These are phyloP conservation scores for Aphelocoma californica DNA, from an alignment of 2,797 vertebrate genomes.

Conservation along the genomic window DNA sequence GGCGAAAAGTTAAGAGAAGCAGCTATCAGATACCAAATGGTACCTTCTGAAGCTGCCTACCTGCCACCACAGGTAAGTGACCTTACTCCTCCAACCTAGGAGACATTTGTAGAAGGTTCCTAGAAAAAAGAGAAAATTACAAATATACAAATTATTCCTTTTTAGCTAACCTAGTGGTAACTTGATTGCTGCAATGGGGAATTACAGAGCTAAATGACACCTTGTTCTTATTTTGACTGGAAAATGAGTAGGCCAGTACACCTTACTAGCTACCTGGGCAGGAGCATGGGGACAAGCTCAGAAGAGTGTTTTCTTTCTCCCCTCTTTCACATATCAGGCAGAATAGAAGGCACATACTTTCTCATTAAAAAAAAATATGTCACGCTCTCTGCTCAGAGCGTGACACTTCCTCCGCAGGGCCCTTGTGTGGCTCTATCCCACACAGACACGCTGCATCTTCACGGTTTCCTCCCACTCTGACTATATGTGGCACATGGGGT, in stretches of 20 bases:
- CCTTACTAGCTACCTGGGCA: not conserved
- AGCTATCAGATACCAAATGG: not conserved
- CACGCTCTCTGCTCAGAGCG: not conserved
- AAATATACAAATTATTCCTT: not conserved
- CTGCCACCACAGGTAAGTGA: not conserved
- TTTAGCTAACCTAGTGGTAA: not conserved
- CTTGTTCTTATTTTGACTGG: not conserved
- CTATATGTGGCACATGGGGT: accelerated
- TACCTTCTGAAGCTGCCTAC: not conserved
- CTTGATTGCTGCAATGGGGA: not conserved
- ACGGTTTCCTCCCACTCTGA: not conserved
- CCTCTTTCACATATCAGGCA: not conserved
- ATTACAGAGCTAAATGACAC: not conserved
- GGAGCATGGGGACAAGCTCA: not conserved
- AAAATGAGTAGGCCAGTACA: not conserved
- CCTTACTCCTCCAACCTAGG: not conserved
- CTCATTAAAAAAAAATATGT: not conserved
- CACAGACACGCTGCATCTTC: not conserved
- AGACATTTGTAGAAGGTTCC: not conserved
- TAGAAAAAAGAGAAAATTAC: not conserved
- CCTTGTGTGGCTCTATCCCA: not conserved
- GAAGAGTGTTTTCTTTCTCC: not conserved
- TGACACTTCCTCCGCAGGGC: not conserved
- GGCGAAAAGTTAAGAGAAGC: not conserved
- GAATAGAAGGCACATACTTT: not conserved